Evolutionary conservation across 2,888 invertebrate genomes (phyloP).

Genomic region (Drosophila macrothrix): DNA sequence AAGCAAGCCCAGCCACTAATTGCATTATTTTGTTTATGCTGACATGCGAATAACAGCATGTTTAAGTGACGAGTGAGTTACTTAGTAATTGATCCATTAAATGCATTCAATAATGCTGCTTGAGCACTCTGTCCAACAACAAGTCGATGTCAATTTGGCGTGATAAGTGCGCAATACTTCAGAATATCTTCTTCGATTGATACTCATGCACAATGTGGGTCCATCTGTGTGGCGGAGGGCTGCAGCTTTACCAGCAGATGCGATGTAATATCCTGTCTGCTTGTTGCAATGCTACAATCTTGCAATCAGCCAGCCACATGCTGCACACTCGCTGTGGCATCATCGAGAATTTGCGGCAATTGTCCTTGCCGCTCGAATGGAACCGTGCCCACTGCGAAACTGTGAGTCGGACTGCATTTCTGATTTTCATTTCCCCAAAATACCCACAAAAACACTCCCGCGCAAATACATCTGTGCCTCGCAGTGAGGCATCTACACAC

Average conservation of each 20-base stretch:
- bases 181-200: slow-evolving; percentile 29
- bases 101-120: not conserved
- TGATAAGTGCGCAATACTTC: slow-evolving; percentile 8
- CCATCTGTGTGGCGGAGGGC: not conserved
- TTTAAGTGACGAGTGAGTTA: not conserved
- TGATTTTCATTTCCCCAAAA: slow-evolving; percentile 27
- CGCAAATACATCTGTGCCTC: not conserved
- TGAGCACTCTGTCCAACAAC: not conserved
- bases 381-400: slow-evolving; percentile 24
- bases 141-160: not conserved
- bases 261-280: not conserved
- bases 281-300: not conserved
- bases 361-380: slow-evolving; percentile 46
- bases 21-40: not conserved
- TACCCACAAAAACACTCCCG: not conserved
- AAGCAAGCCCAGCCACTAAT: not conserved
- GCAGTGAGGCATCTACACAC: not conserved
- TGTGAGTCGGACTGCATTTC: slow-evolving; percentile 31
- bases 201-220: slow-evolving; percentile 13
- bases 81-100: not conserved
- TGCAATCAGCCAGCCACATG: slow-evolving; percentile 11
- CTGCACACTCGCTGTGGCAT: slow-evolving; percentile 42
- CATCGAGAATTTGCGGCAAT: slow-evolving; percentile 50
- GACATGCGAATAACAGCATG: not conserved
- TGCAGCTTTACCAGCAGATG: not conserved